Conservation (phyloP, 2,888 invertebrate species). For the Peribatodes rhomboidaria region DNA sequence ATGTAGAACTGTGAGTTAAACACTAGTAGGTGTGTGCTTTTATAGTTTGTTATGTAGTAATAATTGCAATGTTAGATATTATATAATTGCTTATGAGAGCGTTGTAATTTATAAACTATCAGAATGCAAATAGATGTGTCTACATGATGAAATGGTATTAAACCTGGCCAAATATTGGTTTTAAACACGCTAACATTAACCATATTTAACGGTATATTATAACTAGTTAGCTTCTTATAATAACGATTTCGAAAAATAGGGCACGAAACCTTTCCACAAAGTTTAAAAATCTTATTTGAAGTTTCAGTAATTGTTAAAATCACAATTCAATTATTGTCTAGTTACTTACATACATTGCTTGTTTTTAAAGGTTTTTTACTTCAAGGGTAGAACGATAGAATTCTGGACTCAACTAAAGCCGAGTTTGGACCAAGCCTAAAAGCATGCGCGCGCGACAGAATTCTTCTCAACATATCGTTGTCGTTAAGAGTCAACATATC, state of each 20-base stretch:
- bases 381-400: no score
- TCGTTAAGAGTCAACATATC: no score
- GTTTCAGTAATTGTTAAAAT: no score
- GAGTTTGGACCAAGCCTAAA: no score
- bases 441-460: no score
- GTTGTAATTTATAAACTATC: not conserved
- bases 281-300: no score
- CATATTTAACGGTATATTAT: constrained; percentile 11
- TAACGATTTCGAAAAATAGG: not conserved
- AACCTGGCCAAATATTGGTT: constrained; percentile 40
- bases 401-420: no score
- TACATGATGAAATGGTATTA: constrained; percentile 37
- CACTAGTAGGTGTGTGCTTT: not conserved
- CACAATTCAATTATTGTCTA: no score
- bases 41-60: not conserved
- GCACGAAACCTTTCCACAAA: not conserved
- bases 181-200: not conserved
- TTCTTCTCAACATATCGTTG: no score
- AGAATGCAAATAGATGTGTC: constrained; percentile 7
- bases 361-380: no score
- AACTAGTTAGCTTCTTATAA: constrained; percentile 1
- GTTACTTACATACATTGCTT: no score
- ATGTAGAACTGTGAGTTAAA: not conserved
- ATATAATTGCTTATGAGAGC: not conserved
- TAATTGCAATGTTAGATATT: not conserved